Conservation (phyloP, 2,888 invertebrate species). For the Creontiades dilutus region DNA sequence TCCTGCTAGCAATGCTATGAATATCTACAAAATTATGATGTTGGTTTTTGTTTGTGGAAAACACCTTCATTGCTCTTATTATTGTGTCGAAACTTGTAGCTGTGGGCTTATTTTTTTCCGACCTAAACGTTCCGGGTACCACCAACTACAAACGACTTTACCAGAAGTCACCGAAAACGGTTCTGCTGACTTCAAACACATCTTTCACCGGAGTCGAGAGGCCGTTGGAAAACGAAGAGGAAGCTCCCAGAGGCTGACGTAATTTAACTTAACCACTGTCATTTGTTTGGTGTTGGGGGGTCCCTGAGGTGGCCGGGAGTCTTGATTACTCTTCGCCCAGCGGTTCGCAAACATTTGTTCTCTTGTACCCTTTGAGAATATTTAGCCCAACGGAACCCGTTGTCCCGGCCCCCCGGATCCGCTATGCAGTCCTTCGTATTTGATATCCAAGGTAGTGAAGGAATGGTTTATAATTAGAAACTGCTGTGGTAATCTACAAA, state of each 20-base stretch:
- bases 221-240: conserved; percentile 2
- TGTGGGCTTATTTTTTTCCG: not conserved
- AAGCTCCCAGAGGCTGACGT: conserved; percentile 19
- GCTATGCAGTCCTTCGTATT: too few relatives aligned
- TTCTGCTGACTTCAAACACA: conserved; percentile 21
- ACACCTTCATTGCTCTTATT: not conserved
- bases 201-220: conserved; percentile 16
- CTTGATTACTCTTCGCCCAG: conserved; percentile 72
- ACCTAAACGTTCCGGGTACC: not conserved
- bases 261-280: conserved; percentile 63
- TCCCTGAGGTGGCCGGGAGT: conserved; percentile 59
- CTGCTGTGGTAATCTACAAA: too few relatives aligned
- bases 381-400: not conserved
- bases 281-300: conserved; percentile 52
- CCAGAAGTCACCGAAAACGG: not conserved
- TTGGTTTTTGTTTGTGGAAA: too few relatives aligned
- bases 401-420: not conserved
- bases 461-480: too few relatives aligned
- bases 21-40: too few relatives aligned
- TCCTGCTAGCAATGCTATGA: too few relatives aligned
- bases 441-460: too few relatives aligned
- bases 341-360: conserved; percentile 15
- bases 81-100: not conserved
- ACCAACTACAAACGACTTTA: not conserved
- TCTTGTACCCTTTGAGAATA: conserved; percentile 23